Conservation (phyloP, 2,113 vertebrate species). For the Psephotus haematonotus region DNA sequence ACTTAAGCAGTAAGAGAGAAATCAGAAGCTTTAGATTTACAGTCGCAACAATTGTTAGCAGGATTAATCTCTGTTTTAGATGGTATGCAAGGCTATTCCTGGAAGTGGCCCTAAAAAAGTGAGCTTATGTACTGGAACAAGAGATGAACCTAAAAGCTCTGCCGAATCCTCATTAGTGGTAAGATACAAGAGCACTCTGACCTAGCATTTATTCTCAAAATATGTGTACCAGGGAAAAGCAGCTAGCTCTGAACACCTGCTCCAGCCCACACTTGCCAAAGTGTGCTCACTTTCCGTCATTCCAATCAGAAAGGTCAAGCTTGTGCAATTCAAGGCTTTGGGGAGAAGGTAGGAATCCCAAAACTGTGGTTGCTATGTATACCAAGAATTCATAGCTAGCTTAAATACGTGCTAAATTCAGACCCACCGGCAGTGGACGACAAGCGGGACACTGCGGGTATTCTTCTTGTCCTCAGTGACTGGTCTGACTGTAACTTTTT, state of each 20-base stretch:
- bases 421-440: constrained; percentile 90
- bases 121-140: accelerated
- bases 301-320: not conserved
- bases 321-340: not conserved
- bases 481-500: constrained; percentile 57
- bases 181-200: not conserved
- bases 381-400: not conserved
- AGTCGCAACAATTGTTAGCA: not conserved
- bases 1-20: not conserved
- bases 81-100: not conserved
- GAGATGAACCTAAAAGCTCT: not conserved
- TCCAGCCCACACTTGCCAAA: not conserved
- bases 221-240: not conserved
- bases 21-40: not conserved
- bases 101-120: not conserved
- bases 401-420: not conserved
- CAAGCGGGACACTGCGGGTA: constrained; percentile 57
- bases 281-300: not conserved
- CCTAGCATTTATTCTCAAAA: not conserved
- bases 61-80: not conserved
- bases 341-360: not conserved
- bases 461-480: constrained; percentile 29
- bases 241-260: not conserved
- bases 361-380: not conserved
- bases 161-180: not conserved